Evolutionary conservation across 1,140 invertebrate species (phyloP), one percentile per base, ranked within the genome.

Genomic region (Papilio polyxenes): DNA sequence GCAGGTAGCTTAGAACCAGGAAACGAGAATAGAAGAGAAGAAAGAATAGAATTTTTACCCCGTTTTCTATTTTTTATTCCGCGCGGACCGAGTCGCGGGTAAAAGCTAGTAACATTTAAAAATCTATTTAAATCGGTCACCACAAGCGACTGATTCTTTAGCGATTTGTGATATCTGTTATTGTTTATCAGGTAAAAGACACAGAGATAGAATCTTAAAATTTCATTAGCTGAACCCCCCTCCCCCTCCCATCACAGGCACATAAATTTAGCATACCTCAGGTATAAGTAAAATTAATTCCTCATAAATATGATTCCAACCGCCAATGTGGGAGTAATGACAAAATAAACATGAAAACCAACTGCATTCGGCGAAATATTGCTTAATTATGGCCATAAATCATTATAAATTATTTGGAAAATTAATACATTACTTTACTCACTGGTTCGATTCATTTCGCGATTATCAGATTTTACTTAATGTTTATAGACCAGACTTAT

Each of bases 321-420:
- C 13, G 56, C 74, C 65, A 37, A 13, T 20, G 49, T 10, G 48
- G 53, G 20, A 75, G 80, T 77, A 80, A 83, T 85, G 80, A 85
- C 72, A 48, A 53, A 83, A 72, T 80, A 81, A 11, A 23, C 51
- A 80, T 44, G 48, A n/a, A 74, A 85, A 83, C n/a, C 82, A 85
- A 81, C 84, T 83, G 84, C 78, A 83, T 84, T 80, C 20, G 20
- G 13, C 75, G 49, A 76, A 76, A 76, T 76, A 56, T 53, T 53
- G 75, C 75, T 51, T 76, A 49, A 76, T 85, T 81, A 83, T 80
- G 49, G 51, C 20, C 20, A 53, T 53, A 76, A 51, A 53, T 76
- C 20, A 13, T 20, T n/a, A n/a, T n/a, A n/a, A n/a, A 53, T 76
- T 76, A 76, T 53, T 76, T n/a, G 48, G 15, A 23, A 53, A 76